Evolutionary conservation across 2,113 vertebrate genomes (phyloP).

Genomic region (Athene noctua): DNA sequence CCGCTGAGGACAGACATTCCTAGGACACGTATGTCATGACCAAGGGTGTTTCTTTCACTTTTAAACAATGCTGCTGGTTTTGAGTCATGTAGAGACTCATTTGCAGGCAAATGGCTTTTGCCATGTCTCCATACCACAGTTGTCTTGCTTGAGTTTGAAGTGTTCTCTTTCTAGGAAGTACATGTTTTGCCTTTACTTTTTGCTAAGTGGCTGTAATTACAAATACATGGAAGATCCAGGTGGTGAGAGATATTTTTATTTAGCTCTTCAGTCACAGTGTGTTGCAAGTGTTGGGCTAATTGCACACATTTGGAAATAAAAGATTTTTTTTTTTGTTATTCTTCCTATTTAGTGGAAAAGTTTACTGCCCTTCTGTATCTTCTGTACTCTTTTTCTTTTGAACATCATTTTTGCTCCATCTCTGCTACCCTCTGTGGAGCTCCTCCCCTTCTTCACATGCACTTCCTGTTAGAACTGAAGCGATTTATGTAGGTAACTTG

Average conservation of each 20-base stretch:
- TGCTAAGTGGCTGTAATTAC: background rate
- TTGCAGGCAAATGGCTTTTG: constrained; percentile 16
- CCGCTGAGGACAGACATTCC: constrained; percentile 17
- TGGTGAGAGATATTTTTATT: background rate
- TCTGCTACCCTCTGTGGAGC: background rate
- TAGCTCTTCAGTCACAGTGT: background rate
- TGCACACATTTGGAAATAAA: constrained; percentile 31
- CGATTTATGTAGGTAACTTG: background rate
- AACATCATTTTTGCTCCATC: background rate
- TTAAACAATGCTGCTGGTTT: constrained; percentile 16
- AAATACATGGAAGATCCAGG: background rate
- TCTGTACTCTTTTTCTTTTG: background rate
- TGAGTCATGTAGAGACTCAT: background rate
- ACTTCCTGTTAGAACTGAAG: background rate
- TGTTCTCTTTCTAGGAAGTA: constrained; percentile 29
- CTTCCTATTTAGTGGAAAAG: background rate
- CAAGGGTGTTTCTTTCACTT: constrained; percentile 8
- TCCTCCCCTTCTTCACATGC: background rate
- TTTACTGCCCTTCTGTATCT: background rate
- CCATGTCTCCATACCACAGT: background rate
- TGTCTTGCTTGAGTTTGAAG: constrained; percentile 34
- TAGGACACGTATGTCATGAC: background rate
- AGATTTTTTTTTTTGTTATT: background rate
- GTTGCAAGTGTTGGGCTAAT: background rate
- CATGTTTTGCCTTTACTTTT: constrained; percentile 18